Base-by-base conservation (phyloP, 2,888 invertebrate species). In the Rhagium mordax region DNA sequence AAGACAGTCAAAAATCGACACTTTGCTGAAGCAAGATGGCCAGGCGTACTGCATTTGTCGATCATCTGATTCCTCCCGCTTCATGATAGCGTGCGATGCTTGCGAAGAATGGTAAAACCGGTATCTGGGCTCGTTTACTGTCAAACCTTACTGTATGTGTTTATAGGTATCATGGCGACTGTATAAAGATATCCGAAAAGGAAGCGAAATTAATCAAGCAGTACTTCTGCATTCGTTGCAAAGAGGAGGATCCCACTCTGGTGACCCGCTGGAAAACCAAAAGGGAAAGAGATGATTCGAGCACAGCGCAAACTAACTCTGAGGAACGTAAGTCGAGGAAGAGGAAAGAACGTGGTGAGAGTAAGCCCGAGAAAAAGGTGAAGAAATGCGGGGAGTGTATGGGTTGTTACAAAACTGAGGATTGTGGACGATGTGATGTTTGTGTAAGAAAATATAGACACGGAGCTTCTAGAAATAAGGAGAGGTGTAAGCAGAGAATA, bases 21-120 rank as follows among this genome's bases (percentile, higher is more conserved):
- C 95, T 2, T 89, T 96, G 70, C 88, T 96, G 61, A 95, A 96
- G 86, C 96, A 96, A 87, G 96, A 96, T 85, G 96, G 96, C 5
- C 95, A 96, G 88, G 95, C 95, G 0, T 99, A 98, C 86, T 99
- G 98, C 86, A 95, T 98, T 81, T 98, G 98, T 86, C 91, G 98
- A 53, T 95, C 97, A 6, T 95, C 97, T 0, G 98, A 98, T 85
- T 96, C 96, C 79, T 96, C 95, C 0, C 91, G 98, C 61, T 98
- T 98, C 88, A 98, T 98, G 98, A 98, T 98, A 87, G 97, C 96
- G 47, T 99, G 99, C 88, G 99, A 99, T 87, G 92, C 95, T 13
- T 99, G 99, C 86, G 97, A 98, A 87, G 98, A 98, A 88, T 99
- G 99, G 98, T 85, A 81, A 76, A n/a, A n/a, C 13, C n/a, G n/a